A percentile compares a stretch with the other conserved stretches of the same genome.
Conservation (phyloP, 2,113 vertebrate genomes). For the Chauna torquata region DNA sequence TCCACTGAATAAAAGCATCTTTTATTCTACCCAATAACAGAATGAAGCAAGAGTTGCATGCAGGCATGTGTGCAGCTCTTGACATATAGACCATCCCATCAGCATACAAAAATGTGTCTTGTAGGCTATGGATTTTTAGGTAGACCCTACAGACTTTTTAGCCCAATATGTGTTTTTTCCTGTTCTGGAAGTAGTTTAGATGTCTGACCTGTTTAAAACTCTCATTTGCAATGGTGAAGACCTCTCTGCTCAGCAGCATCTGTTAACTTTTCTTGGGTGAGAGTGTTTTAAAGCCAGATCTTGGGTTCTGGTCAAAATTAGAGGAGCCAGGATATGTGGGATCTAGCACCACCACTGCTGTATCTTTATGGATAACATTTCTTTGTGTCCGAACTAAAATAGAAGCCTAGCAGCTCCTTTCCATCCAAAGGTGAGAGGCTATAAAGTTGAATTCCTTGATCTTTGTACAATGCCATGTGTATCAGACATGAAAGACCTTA, state of each 20-base stretch:
- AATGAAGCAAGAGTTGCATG: constrained; percentile 21
- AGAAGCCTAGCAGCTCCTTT: background rate
- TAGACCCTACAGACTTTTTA: background rate
- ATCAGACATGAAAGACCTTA: background rate
- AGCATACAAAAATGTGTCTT: background rate
- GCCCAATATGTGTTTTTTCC: background rate
- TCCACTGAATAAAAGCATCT: constrained; percentile 53
- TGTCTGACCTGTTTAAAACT: background rate
- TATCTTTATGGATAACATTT: background rate
- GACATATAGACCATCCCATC: background rate
- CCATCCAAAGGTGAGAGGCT: rapidly evolving
- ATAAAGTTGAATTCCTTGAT: background rate
- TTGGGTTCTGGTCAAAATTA: background rate
- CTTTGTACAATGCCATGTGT: background rate
- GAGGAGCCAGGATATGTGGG: background rate
- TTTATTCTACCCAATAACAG: constrained; percentile 49
- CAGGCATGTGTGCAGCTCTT: background rate
- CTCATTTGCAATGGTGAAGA: background rate
- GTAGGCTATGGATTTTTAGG: background rate
- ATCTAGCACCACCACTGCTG: background rate
- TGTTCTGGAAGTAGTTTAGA: background rate
- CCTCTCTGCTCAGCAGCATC: background rate
- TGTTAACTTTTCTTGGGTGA: background rate
- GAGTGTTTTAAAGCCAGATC: background rate
- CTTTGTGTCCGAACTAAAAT: background rate